Conservation (phyloP, 2,888 invertebrate genomes). For the Andrena hattorfiana region DNA sequence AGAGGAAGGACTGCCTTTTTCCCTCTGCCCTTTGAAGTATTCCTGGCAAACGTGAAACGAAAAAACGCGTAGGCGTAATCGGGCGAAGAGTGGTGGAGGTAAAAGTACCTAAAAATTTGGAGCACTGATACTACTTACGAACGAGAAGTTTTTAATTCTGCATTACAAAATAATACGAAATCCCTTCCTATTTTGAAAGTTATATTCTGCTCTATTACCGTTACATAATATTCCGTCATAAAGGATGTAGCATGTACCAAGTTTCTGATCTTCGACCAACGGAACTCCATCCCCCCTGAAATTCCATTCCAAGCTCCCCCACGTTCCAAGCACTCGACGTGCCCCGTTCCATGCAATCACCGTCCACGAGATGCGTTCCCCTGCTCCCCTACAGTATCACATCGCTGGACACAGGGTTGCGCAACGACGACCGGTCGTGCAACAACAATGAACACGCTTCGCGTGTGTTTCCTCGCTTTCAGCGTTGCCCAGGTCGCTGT, state of each 20-base stretch:
- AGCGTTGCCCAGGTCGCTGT: conserved; percentile 17
- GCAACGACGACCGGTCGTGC: conserved; percentile 19
- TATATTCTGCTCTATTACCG: no score
- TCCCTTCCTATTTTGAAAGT: no score
- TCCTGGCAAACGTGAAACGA: conserved; percentile 29
- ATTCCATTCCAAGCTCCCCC: neutral
- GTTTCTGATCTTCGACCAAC: no score
- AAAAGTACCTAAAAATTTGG: neutral
- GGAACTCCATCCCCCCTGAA: neutral
- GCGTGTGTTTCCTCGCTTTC: conserved; percentile 11
- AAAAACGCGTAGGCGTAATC: conserved; percentile 25
- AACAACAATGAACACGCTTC: conserved; percentile 34
- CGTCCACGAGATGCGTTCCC: neutral
- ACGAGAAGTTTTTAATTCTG: neutral
- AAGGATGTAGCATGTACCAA: no score
- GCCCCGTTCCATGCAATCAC: neutral
- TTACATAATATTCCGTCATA: no score
- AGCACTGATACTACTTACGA: neutral
- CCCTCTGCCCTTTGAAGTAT: conserved; percentile 37
- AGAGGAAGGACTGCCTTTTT: conserved; percentile 23
- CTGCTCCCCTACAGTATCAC: neutral
- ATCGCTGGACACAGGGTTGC: conserved; percentile 26
- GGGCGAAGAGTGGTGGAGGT: neutral
- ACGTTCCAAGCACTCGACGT: neutral
- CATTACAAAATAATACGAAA: no score